A percentile compares a stretch with the other conserved stretches of the same genome.
Conservation (phyloP, 2,113 vertebrate genomes). For the Galbula dea region DNA sequence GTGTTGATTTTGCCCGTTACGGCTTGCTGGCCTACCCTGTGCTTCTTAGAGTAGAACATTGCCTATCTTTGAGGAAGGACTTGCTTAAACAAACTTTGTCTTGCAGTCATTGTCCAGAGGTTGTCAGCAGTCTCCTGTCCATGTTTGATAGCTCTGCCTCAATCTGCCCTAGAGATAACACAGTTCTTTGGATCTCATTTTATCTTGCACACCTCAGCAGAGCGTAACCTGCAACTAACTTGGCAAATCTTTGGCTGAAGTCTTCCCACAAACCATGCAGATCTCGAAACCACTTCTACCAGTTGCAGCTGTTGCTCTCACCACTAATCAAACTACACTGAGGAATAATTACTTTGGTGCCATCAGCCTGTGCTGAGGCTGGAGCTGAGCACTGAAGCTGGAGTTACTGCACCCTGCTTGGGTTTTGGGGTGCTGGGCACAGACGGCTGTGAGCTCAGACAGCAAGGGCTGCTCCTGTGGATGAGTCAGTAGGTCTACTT, state of each 20-base stretch:
- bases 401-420: background rate
- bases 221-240: background rate
- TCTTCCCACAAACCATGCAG: background rate
- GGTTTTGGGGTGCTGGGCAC: background rate
- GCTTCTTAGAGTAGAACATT: background rate
- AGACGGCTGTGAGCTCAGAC: background rate
- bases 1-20: background rate
- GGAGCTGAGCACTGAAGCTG: background rate
- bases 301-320: background rate
- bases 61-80: background rate
- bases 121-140: background rate
- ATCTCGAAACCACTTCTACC: background rate
- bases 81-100: background rate
- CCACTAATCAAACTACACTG: background rate
- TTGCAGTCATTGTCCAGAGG: background rate
- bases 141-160: background rate
- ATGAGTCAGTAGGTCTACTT: no score
- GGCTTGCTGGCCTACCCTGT: background rate
- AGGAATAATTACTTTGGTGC: background rate
- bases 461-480: background rate
- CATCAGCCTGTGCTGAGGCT: background rate
- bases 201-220: background rate
- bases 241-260: background rate
- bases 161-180: background rate
- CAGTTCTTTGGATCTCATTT: background rate